phyloP scores from a whole-genome alignment of 2,113 vertebrate genomes.

The Neodon shergylaensis region DNA sequence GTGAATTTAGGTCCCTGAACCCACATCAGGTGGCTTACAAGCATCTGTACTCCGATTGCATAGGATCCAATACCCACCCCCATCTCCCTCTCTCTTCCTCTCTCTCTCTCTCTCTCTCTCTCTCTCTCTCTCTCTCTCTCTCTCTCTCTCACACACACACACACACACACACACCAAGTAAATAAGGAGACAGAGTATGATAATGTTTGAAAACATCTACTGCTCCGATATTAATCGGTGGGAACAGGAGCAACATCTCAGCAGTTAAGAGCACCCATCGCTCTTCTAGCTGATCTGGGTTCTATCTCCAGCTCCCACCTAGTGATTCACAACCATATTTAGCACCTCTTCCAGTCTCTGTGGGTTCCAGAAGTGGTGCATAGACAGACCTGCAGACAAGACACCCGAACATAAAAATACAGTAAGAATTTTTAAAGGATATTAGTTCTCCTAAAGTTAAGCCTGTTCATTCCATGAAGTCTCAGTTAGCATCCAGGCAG shows the following conservation, averaged over 20 bases:
- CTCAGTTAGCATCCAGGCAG: background rate
- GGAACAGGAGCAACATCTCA: background rate
- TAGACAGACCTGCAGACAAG: background rate
- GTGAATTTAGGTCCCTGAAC: background rate
- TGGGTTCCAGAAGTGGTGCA: background rate
- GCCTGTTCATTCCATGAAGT: background rate
- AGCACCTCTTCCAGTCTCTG: background rate
- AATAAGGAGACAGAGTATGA: background rate
- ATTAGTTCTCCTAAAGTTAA: background rate
- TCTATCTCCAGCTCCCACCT: background rate
- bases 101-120: too few species aligned
- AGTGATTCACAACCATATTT: background rate
- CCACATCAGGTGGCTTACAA: background rate
- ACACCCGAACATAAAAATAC: background rate
- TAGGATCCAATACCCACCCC: background rate
- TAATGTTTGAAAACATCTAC: background rate
- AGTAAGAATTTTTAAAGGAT: background rate
- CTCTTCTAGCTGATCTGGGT: background rate
- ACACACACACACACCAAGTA: background rate
- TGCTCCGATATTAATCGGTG: background rate
- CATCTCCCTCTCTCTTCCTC: too few species aligned
- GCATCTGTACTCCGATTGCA: background rate
- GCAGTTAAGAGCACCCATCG: background rate
- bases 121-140: too few species aligned
- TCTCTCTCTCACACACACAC: too few species aligned